phyloP scores from a whole-genome alignment of 2,888 invertebrate genomes.

The Sinotaia quadrata region DNA sequence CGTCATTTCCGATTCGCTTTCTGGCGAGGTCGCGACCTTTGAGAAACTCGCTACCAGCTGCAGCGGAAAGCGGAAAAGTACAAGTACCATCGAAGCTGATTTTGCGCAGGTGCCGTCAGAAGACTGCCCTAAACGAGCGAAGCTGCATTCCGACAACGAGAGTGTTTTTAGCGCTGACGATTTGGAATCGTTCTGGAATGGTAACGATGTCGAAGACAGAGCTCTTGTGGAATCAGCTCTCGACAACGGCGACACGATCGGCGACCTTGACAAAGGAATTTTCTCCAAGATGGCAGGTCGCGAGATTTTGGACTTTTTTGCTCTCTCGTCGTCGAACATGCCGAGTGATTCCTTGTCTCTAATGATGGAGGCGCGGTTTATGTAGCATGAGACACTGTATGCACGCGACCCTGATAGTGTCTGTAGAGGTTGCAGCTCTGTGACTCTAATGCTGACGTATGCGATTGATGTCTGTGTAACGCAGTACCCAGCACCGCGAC shows the following conservation, averaged over 20 bases:
- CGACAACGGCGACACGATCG: neutral
- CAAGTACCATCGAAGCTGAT: neutral
- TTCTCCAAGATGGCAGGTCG: no score
- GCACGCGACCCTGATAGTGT: no score
- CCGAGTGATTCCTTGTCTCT: neutral
- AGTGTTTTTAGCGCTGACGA: neutral
- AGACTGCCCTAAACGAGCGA: slow-evolving; percentile 11
- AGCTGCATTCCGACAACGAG: neutral
- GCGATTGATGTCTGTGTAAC: no score
- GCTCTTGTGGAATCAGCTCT: neutral
- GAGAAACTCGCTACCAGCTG: no score
- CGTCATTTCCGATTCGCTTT: neutral
- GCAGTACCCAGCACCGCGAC: no score
- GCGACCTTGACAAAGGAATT: neutral
- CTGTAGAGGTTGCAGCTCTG: no score
- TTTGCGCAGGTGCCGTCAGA: no score
- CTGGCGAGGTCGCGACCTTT: no score
- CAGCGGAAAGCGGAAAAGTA: slow-evolving; percentile 5
- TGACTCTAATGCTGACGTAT: no score
- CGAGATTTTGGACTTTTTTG: neutral
- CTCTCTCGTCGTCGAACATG: neutral
- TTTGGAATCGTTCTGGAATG: neutral
- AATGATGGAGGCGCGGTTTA: neutral
- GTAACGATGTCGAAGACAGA: no score
- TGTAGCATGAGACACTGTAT: no score